These are phyloP conservation scores for Antechinus flavipes DNA, from an alignment of 2,113 vertebrate species.

Conservation along the genomic window DNA sequence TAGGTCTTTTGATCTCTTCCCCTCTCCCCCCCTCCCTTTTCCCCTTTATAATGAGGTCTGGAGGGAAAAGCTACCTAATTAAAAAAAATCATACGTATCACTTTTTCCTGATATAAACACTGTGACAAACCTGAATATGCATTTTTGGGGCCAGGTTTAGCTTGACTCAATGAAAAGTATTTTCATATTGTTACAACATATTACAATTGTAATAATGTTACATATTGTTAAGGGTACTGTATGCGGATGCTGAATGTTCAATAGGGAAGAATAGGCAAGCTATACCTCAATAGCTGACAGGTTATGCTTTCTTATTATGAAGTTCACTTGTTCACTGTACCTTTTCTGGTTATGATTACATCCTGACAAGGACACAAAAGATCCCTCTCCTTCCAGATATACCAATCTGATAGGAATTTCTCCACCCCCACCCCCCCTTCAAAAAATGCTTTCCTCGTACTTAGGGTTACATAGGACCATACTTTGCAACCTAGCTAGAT, in stretches of 20 bases:
- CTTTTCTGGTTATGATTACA: not conserved
- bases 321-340: conserved; percentile 2
- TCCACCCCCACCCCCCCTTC: fast-evolving
- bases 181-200: conserved; percentile 38
- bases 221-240: conserved; percentile 12
- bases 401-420: not conserved
- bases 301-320: not conserved
- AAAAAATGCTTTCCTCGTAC: not conserved
- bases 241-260: conserved; percentile 6
- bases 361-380: not conserved
- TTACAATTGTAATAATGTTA: no score
- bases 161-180: not conserved
- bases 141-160: conserved; percentile 19
- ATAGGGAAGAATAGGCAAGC: conserved; percentile 44
- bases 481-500: not conserved
- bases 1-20: not conserved
- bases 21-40: not conserved
- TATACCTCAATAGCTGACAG: not conserved
- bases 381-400: not conserved
- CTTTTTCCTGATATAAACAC: conserved; percentile 48
- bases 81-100: conserved; percentile 48
- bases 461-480: not conserved
- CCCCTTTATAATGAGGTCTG: conserved; percentile 56
- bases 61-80: conserved; percentile 57
- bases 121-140: not conserved